Percentiles rank a stretch among this genome's conserved stretches.
Evolutionary conservation across 2,113 vertebrate species (phyloP).

Genomic region (Actinemys pallida): DNA sequence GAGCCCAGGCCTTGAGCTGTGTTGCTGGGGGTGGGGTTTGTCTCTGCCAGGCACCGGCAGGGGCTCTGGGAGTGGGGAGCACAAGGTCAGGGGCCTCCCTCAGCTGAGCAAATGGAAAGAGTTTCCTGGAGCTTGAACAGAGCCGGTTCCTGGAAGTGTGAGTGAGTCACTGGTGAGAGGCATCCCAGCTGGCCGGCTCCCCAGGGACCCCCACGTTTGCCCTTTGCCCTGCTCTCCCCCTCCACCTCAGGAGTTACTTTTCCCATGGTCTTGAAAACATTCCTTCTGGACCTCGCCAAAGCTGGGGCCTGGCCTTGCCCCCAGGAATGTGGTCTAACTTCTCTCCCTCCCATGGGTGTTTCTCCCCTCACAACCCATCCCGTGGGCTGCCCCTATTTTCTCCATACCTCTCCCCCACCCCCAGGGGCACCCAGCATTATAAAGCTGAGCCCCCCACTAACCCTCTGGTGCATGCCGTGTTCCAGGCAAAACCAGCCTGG

Average conservation of each 20-base stretch:
- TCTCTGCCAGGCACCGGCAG: constrained; percentile 3
- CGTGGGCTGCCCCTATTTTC: background rate
- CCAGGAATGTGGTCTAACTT: rapidly evolving
- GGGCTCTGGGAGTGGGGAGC: background rate
- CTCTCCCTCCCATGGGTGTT: background rate
- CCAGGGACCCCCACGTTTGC: background rate
- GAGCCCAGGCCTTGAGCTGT: background rate
- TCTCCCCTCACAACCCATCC: background rate
- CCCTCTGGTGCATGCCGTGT: background rate
- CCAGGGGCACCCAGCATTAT: background rate
- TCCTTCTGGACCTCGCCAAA: background rate
- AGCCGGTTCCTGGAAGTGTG: constrained; percentile 39
- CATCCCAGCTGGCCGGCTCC: background rate
- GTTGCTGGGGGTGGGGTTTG: background rate
- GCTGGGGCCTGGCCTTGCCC: background rate
- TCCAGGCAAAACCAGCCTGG: background rate
- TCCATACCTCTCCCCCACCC: background rate
- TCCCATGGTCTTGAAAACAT: background rate
- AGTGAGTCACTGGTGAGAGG: constrained; percentile 43
- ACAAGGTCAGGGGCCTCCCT: constrained; percentile 40
- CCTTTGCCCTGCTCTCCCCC: background rate
- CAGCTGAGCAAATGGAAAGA: constrained; percentile 49
- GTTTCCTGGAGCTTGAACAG: constrained; percentile 41
- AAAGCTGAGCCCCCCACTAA: background rate
- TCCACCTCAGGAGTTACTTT: background rate